Percentiles rank a stretch among this genome's conserved stretches.
phyloP scores from a whole-genome alignment of 1,140 invertebrate genomes.

The Forficula auricularia region DNA sequence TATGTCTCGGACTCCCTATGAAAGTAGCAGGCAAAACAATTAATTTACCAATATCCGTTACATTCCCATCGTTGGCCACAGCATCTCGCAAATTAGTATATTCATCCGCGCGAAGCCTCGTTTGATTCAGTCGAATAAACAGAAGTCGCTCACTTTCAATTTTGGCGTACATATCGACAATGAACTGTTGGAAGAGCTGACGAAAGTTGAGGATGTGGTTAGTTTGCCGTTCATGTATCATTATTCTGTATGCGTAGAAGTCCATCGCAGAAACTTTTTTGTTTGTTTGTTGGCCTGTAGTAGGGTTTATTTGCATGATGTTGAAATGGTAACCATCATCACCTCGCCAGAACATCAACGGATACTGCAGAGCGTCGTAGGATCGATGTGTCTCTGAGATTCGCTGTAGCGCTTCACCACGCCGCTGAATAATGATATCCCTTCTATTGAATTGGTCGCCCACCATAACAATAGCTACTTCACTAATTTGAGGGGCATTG shows the following conservation, averaged over 20 bases:
- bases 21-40: conserved; percentile 13
- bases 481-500: no score
- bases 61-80: conserved; percentile 10
- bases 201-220: conserved; percentile 22
- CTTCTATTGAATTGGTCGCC: no score
- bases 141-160: conserved; percentile 22
- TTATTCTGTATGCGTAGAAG: conserved; percentile 25
- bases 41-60: conserved; percentile 10
- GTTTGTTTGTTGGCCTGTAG: conserved; percentile 11
- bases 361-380: no score
- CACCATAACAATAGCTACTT: no score
- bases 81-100: conserved; percentile 19
- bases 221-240: conserved; percentile 21
- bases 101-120: conserved; percentile 19
- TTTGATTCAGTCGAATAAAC: conserved; percentile 20
- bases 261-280: conserved; percentile 24
- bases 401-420: conserved; percentile 12
- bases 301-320: conserved; percentile 17
- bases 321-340: conserved; percentile 25
- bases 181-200: conserved; percentile 23
- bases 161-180: conserved; percentile 23
- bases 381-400: conserved; percentile 22
- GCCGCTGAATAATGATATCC: no score
- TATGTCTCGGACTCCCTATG: neutral
- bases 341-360: conserved; percentile 27